phyloP scores from a whole-genome alignment of 2,797 vertebrate species.

The Catharus ustulatus region DNA sequence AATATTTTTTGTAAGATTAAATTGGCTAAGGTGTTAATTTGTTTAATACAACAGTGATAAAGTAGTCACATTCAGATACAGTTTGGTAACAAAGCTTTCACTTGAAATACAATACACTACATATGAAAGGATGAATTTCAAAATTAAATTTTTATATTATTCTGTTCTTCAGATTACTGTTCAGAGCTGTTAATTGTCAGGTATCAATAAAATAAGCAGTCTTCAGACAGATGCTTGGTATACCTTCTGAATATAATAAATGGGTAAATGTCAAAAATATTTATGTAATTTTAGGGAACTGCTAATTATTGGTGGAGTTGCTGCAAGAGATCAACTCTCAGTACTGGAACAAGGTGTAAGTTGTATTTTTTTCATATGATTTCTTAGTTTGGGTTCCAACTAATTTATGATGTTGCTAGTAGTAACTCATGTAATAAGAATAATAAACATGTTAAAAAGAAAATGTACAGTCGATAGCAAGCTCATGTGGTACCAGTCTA shows the following conservation, averaged over 20 bases:
- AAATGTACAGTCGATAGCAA: background rate
- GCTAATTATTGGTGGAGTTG: slow-evolving; percentile 94
- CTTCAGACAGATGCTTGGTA: background rate
- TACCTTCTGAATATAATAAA: background rate
- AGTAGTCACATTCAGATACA: background rate
- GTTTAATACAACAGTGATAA: background rate
- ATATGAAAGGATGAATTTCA: background rate
- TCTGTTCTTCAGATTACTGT: background rate
- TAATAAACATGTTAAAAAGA: background rate
- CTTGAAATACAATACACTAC: background rate
- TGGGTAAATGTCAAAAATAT: background rate
- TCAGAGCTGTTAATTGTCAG: background rate
- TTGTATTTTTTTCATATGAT: background rate
- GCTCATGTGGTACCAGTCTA: background rate
- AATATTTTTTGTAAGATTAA: background rate
- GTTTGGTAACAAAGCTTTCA: background rate
- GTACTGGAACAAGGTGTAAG: slow-evolving; percentile 91
- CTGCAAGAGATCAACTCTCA: slow-evolving; percentile 93
- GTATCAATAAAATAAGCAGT: background rate
- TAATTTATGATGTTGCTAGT: background rate
- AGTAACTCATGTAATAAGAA: background rate
- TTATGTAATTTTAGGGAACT: slow-evolving; percentile 83
- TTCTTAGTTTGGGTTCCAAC: background rate
- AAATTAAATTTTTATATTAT: background rate
- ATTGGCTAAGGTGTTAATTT: background rate